phyloP scores from a whole-genome alignment of 2,888 invertebrate species.

The Baccha elongata region DNA sequence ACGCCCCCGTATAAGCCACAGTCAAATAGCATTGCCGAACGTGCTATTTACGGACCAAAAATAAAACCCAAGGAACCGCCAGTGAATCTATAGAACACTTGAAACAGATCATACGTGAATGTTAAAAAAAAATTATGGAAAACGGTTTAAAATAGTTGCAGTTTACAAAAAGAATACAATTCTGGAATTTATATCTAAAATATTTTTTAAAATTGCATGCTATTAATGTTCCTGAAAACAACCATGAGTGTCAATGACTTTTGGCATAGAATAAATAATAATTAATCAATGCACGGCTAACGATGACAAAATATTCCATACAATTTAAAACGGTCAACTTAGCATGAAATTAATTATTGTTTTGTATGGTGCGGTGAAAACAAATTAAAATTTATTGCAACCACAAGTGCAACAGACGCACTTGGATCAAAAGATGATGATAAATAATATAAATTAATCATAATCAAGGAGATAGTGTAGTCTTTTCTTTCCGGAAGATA shows the following conservation, averaged over 20 bases:
- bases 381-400: conserved; percentile 1
- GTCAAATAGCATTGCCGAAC: conserved; percentile 37
- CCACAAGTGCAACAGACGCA: conserved; percentile 35
- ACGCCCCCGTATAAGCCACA: conserved; percentile 44
- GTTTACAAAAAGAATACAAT: no score
- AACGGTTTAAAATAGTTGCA: no score
- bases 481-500: background rate
- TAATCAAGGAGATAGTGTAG: background rate
- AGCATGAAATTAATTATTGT: conserved; percentile 30
- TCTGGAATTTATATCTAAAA: no score
- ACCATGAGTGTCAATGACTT: conserved; percentile 35
- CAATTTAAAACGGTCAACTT: conserved; percentile 11
- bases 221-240: conserved; percentile 8
- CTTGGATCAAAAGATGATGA: background rate
- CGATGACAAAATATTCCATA: conserved; percentile 3
- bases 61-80: no score
- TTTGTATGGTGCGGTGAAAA: background rate
- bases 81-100: no score
- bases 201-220: no score
- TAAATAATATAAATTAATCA: conserved; percentile 5
- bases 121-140: no score
- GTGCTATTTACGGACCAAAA: no score
- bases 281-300: conserved; percentile 21
- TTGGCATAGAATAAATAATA: conserved; percentile 11
- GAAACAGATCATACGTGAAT: no score